Evolutionary conservation across 2,797 vertebrate genomes (phyloP), one percentile per base, ranked within the genome.

Genomic region (Schizothorax lantsangensis): DNA sequence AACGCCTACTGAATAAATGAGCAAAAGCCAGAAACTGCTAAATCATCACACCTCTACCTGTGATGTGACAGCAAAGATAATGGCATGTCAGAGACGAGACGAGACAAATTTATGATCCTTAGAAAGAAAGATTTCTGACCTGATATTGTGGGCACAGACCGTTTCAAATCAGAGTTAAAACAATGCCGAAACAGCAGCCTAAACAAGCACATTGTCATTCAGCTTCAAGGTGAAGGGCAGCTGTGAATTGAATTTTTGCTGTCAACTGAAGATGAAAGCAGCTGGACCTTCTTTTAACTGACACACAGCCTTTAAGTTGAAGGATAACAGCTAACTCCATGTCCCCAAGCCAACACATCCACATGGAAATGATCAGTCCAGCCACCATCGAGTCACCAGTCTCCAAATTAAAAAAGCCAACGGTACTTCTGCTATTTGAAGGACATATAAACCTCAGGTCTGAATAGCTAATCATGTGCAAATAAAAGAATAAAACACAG

Each of bases 161-260:
- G 12, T 49, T 84, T 84, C 59, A 38, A 64, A 83, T 75, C 79
- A 66, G 36, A 80, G 71, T 54, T 66, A 62, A 79, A 57, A 75
- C 86, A 43, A 68, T 52, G 21, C 33, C 49, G n/a, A 49, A 79
- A 59, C 66, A 59, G 49, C 64, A 68, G 52, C n/a, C 23, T n/a
- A 71, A 47, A 85, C 80, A 66, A 23, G 26, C 75, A 83, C 45
- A 43, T 43, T 89, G 88, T 82, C 86, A 90, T 85, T 84, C 81
- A 89, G 79, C 82, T 88, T 90, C 74, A 86, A 89, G 84, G 78
- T 88, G 84, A 85, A 83, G 73, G 84, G 81, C 84, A 79, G 81
- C 43, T 72, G 7, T 79, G 30, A 49, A 74, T 15, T 59, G 7
- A 74, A 21, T 49, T 52, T 83, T 85, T 83, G 74, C 68, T 83